These are phyloP conservation scores for Rhinoraja longicauda DNA, from an alignment of 2,797 vertebrate genomes.

Conservation along the genomic window DNA sequence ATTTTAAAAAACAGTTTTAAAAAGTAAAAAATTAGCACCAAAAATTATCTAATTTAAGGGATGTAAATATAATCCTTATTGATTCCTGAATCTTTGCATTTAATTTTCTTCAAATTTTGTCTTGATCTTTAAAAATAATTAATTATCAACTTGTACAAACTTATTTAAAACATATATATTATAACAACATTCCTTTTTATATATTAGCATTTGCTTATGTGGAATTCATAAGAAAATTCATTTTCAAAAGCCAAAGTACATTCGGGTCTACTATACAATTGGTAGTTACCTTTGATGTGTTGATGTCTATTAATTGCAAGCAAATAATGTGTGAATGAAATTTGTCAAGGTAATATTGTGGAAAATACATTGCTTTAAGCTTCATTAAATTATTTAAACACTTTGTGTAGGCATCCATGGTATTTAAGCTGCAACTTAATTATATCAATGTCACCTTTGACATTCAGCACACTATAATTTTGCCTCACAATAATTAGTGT, in stretches of 20 bases:
- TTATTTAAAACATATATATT: neutral
- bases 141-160: neutral
- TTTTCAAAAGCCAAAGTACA: neutral
- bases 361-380: conserved; percentile 31
- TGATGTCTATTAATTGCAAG: conserved; percentile 5
- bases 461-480: conserved; percentile 27
- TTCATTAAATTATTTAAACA: conserved; percentile 32
- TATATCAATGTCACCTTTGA: neutral
- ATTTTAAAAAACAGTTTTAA: neutral
- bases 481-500: neutral
- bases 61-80: neutral
- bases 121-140: neutral
- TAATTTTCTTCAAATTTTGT: too few species aligned
- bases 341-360: neutral
- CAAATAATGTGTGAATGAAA: neutral
- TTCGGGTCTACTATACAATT: neutral
- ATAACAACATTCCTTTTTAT: neutral
- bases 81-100: neutral
- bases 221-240: neutral
- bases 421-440: conserved; percentile 35
- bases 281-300: neutral
- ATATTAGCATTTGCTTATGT: neutral
- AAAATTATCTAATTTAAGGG: neutral
- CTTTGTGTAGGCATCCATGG: conserved; percentile 26
- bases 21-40: neutral